A percentile compares a stretch with the other conserved stretches of the same genome.
Evolutionary conservation across 2,888 invertebrate genomes (phyloP).

Genomic region (Drosophila infuscata): DNA sequence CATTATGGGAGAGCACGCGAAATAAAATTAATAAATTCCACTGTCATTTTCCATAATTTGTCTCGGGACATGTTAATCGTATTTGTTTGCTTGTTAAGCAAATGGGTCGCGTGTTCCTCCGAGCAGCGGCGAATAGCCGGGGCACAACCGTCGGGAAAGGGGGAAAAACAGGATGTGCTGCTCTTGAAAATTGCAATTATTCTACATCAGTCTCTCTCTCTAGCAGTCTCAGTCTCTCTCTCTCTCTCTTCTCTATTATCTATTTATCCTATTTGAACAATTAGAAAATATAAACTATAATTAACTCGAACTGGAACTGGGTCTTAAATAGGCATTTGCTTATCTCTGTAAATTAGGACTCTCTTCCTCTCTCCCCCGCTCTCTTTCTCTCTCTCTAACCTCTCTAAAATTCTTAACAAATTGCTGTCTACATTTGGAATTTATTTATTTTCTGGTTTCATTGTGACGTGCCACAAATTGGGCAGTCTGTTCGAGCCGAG

Average conservation of each 20-base stretch:
- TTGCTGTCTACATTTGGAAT: constrained; percentile 52
- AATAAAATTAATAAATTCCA: constrained; percentile 27
- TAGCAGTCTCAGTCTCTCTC: not conserved
- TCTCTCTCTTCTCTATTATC: not conserved
- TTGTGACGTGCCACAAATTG: constrained; percentile 41
- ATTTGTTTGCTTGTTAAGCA: constrained; percentile 13
- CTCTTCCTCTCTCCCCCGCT: not conserved
- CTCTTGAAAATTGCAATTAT: not conserved
- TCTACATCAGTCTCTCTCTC: not conserved
- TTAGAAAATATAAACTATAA: not conserved
- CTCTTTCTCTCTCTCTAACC: too few relatives aligned
- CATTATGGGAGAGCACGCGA: constrained; percentile 12
- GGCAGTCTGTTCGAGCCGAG: not conserved
- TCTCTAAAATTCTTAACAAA: constrained; percentile 51
- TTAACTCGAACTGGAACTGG: not conserved
- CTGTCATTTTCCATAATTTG: constrained; percentile 25
- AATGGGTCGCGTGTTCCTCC: not conserved
- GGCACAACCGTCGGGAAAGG: too few relatives aligned
- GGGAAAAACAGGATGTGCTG: too few relatives aligned
- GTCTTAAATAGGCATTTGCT: not conserved
- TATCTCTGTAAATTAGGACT: not conserved
- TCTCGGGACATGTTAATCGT: constrained; percentile 36
- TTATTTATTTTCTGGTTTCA: constrained; percentile 38
- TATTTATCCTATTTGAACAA: not conserved
- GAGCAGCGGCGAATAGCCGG: not conserved